Percentiles rank a stretch among this genome's conserved stretches.
These are phyloP conservation scores for Cyprinus carpio DNA, from an alignment of 2,113 vertebrate genomes.

Conservation along the genomic window DNA sequence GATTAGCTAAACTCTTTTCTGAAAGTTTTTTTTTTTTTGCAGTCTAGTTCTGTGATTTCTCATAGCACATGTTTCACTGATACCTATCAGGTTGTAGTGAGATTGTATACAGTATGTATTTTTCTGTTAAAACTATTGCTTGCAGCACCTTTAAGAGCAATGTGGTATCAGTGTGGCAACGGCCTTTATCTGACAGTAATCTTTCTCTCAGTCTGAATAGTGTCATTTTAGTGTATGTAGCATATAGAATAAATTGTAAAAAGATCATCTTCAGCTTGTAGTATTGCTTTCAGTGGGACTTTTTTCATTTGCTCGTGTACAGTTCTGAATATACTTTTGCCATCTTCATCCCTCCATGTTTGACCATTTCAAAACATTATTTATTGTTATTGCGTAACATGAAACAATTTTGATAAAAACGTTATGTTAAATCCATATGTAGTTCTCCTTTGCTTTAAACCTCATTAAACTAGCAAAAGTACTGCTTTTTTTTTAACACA, in stretches of 20 bases:
- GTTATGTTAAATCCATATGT: background rate
- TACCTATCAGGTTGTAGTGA: background rate
- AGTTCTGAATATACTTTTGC: constrained; percentile 18
- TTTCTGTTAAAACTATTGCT: background rate
- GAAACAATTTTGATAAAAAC: background rate
- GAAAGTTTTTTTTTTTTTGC: background rate
- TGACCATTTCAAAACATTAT: background rate
- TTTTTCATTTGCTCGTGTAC: constrained; percentile 58
- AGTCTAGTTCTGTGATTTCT: too few relatives aligned
- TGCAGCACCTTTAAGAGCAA: constrained; percentile 23
- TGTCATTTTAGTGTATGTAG: constrained; percentile 77
- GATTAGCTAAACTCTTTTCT: background rate
- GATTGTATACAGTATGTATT: background rate
- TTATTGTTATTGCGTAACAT: background rate
- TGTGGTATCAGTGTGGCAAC: background rate
- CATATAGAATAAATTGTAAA: constrained; percentile 73
- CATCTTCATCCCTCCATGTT: background rate
- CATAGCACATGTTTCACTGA: background rate
- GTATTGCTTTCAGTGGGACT: constrained; percentile 77
- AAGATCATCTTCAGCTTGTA: constrained; percentile 71
- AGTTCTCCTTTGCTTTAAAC: background rate
- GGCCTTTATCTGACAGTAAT: constrained; percentile 47
- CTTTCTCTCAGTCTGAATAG: constrained; percentile 36
- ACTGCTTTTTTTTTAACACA: background rate
- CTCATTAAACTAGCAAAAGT: background rate